phyloP scores from a whole-genome alignment of 1,140 invertebrate genomes.

The Amyelois transitella region DNA sequence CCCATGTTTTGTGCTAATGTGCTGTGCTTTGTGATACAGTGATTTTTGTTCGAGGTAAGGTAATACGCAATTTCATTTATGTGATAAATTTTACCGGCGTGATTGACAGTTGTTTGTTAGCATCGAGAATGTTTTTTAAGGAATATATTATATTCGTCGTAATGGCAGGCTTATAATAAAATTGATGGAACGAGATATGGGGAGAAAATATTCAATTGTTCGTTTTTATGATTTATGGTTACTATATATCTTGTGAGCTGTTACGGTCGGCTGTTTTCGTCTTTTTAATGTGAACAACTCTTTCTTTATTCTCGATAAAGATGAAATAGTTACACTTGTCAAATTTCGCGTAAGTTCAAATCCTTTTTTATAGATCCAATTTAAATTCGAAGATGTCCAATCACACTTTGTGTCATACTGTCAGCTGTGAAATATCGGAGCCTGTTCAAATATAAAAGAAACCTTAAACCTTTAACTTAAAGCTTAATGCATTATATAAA shows the following conservation, averaged over 20 bases:
- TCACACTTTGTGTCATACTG: too few relatives aligned
- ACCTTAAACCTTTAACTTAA: too few relatives aligned
- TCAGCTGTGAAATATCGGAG: too few relatives aligned
- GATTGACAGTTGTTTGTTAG: conserved; percentile 1
- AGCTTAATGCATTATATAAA: not conserved
- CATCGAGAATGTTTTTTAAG: not conserved
- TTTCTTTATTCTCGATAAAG: not conserved
- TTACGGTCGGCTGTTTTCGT: not conserved
- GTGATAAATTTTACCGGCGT: not conserved
- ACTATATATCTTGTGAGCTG: not conserved
- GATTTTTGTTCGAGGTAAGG: conserved; percentile 6
- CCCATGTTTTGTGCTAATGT: conserved; percentile 1
- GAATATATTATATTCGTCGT: not conserved
- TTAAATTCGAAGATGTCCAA: too few relatives aligned
- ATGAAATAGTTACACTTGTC: too few relatives aligned
- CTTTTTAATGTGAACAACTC: not conserved
- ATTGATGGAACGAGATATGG: conserved; percentile 2
- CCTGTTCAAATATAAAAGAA: too few relatives aligned
- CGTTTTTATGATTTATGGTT: not conserved
- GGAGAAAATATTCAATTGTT: not conserved
- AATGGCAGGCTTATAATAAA: conserved; percentile 2
- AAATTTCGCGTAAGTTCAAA: too few relatives aligned
- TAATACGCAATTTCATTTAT: not conserved
- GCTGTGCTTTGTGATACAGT: conserved; percentile 8
- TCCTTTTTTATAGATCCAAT: too few relatives aligned